phyloP scores from a whole-genome alignment of 2,888 invertebrate genomes.

The Zonitis immaculata region DNA sequence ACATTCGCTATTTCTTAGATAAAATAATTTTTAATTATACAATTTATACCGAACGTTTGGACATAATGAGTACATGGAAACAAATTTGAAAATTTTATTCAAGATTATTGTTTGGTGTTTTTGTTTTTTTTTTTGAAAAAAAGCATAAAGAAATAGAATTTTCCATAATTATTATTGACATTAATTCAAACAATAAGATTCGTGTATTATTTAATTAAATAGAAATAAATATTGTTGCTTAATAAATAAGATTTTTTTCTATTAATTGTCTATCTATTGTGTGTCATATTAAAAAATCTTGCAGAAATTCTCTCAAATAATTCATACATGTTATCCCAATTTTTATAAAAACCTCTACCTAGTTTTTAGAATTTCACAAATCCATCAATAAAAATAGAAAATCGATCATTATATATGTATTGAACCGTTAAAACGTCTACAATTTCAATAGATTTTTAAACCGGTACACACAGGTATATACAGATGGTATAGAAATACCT shows the following conservation, averaged over 20 bases:
- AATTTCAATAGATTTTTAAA: background rate
- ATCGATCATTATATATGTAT: background rate
- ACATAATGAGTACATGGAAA: too few relatives aligned
- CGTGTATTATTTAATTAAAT: background rate
- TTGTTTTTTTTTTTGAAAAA: background rate
- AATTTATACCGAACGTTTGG: too few relatives aligned
- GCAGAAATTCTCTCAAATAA: background rate
- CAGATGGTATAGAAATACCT: background rate
- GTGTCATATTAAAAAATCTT: too few relatives aligned
- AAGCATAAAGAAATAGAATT: background rate
- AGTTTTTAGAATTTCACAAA: too few relatives aligned
- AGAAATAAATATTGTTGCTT: background rate
- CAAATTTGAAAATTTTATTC: too few relatives aligned
- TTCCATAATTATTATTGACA: background rate
- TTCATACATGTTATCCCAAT: too few relatives aligned
- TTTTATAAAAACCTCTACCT: too few relatives aligned
- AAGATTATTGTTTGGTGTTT: too few relatives aligned
- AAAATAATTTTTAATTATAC: too few relatives aligned
- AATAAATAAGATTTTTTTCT: too few relatives aligned
- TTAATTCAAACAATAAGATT: background rate
- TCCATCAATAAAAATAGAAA: background rate
- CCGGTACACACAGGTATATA: background rate
- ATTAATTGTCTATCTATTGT: too few relatives aligned
- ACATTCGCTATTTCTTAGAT: too few relatives aligned
- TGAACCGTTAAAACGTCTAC: conserved; percentile 1